Evolutionary conservation across 2,797 vertebrate species (phyloP).

Genomic region (Hapalemur alaotrensis): DNA sequence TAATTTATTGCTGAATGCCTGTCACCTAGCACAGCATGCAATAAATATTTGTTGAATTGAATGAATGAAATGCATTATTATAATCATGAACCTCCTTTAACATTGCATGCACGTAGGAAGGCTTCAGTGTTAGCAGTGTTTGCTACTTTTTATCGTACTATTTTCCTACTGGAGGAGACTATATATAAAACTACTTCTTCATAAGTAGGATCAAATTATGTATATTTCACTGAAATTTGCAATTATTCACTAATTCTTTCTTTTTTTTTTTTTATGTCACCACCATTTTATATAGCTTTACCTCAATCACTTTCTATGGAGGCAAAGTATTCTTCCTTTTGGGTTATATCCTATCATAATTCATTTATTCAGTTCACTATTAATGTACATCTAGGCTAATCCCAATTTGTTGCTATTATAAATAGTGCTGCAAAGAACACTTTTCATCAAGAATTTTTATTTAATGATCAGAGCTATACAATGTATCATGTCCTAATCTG

Average conservation of each 20-base stretch:
- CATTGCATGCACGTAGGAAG: background rate
- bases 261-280: background rate
- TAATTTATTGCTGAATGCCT: background rate
- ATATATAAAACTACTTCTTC: background rate
- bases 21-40: background rate
- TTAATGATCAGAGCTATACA: background rate
- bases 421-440: background rate
- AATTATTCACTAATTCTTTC: background rate
- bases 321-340: background rate
- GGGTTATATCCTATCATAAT: background rate
- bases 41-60: background rate
- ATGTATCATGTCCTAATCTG: background rate
- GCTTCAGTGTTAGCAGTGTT: background rate
- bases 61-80: background rate
- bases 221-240: background rate
- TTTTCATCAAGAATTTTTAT: constrained; percentile 30
- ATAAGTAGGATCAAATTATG: background rate
- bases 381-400: background rate
- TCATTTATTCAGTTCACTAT: background rate
- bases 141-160: background rate
- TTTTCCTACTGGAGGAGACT: background rate
- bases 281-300: background rate
- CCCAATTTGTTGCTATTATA: background rate
- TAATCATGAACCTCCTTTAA: background rate
- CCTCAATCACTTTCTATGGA: background rate